phyloP scores from a whole-genome alignment of 2,888 invertebrate genomes.

The Zaprionus bogoriensis region DNA sequence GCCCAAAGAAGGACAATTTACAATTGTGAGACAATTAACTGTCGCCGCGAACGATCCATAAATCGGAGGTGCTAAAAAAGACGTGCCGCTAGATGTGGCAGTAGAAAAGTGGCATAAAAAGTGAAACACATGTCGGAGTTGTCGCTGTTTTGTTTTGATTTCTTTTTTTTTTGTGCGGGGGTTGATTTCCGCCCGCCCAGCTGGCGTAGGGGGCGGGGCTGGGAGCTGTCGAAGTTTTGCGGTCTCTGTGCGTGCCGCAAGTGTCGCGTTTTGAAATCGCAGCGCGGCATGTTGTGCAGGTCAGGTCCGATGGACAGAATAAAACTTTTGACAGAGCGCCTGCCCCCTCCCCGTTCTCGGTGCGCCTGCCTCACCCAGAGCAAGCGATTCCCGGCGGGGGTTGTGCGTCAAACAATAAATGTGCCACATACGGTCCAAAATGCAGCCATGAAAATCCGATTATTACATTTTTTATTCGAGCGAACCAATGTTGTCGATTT shows the following conservation, averaged over 20 bases:
- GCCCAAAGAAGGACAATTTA: constrained; percentile 56
- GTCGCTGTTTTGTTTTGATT: constrained; percentile 2
- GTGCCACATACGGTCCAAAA: constrained; percentile 61
- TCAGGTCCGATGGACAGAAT: constrained; percentile 39
- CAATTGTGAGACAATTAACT: constrained; percentile 69
- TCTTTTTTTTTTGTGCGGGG: constrained; percentile 42
- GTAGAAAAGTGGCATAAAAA: constrained; percentile 37
- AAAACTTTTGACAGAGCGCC: constrained; percentile 34
- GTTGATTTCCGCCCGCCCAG: constrained; percentile 47
- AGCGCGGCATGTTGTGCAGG: constrained; percentile 45
- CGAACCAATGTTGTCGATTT: constrained; percentile 12
- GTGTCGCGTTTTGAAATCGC: constrained; percentile 53
- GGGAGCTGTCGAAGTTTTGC: constrained; percentile 43
- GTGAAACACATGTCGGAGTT: constrained; percentile 54
- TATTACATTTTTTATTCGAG: constrained; percentile 63
- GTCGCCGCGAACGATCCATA: constrained; percentile 47
- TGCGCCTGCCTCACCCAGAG: background rate
- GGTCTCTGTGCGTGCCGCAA: constrained; percentile 47
- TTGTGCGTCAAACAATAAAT: constrained; percentile 60
- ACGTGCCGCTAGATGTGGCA: constrained; percentile 16
- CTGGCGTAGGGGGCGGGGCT: background rate
- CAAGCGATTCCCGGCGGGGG: no score
- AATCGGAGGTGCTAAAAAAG: constrained; percentile 70
- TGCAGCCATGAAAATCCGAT: constrained; percentile 72
- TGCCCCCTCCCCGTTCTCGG: no score